phyloP scores from a whole-genome alignment of 1,140 invertebrate genomes.

The Drosophila parvula region DNA sequence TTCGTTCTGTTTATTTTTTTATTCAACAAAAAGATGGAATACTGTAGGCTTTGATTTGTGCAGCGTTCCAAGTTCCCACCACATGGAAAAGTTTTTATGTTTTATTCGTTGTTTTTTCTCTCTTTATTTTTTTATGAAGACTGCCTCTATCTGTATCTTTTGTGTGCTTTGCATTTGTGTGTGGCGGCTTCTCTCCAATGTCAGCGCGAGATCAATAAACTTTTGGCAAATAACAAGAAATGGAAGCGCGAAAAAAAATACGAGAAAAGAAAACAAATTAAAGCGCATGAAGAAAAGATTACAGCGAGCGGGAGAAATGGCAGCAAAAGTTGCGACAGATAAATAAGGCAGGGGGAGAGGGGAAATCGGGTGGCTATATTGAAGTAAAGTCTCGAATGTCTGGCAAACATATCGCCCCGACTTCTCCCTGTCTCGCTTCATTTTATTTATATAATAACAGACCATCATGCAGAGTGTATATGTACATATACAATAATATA shows the following conservation, averaged over 20 bases:
- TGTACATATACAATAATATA: slow-evolving; percentile 20
- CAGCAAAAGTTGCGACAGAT: slow-evolving; percentile 40
- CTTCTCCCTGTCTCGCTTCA: not conserved
- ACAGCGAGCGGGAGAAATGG: slow-evolving; percentile 56
- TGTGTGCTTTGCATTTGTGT: slow-evolving; percentile 26
- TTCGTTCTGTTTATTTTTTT: slow-evolving; percentile 21
- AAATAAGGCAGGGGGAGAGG: slow-evolving; percentile 2
- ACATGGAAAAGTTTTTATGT: slow-evolving; percentile 25
- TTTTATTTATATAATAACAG: slow-evolving; percentile 59
- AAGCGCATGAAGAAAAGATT: slow-evolving; percentile 73
- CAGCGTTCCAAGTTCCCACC: slow-evolving; percentile 3
- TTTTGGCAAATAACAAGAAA: slow-evolving; percentile 82
- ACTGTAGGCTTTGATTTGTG: slow-evolving; percentile 12
- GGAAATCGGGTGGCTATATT: slow-evolving; percentile 14
- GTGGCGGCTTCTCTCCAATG: slow-evolving; percentile 44
- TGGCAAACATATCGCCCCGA: slow-evolving; percentile 60
- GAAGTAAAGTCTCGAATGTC: slow-evolving; percentile 54
- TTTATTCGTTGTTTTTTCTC: slow-evolving; percentile 8
- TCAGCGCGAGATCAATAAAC: slow-evolving; percentile 76
- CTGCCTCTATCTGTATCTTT: slow-evolving; percentile 12
- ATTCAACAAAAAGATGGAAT: slow-evolving; percentile 11
- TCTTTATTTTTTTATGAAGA: not conserved
- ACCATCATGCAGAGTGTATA: slow-evolving; percentile 7
- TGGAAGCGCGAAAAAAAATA: slow-evolving; percentile 54
- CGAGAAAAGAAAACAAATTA: slow-evolving; percentile 75